Evolutionary conservation across 1,140 invertebrate species (phyloP), one percentile per base, ranked within the genome.

Genomic region (Pachyrhynchus sulphureomaculatus): DNA sequence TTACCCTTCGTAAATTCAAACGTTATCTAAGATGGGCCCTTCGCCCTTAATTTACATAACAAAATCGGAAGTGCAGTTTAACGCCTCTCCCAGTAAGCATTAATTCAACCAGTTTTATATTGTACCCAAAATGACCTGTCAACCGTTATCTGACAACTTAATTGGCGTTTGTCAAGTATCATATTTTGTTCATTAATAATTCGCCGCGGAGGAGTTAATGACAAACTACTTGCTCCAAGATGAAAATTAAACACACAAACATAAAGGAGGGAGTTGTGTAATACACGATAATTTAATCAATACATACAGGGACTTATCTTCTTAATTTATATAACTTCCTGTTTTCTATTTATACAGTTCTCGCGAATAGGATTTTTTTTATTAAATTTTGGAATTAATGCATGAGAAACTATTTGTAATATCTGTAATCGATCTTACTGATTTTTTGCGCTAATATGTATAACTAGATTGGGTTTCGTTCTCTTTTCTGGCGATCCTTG

Each of bases 151-250:
- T 55, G 44, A 62, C 60, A 62, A 55, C 60, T 61, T 62, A 62
- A 62, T 62, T 62, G 60, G 45, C 51, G 33, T 62, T 62, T 55
- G 60, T 62, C 60, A 62, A 62, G 52, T 62, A 45, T 55, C 60
- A 62, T 56, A 55, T 62, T 62, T 62, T 55, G 45, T 62, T 62
- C 60, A 62, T 62, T 62, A 62, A 62, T 62, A 55, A 62, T 39
- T 49, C 44, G 53, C 32, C 29, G 4, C 23, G 23, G 34, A 53
- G 33, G 44, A 59, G 45, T 51, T 59, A 59, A 49, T 51, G 56
- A 51, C 56, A 59, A 48, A 51, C 47, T 59, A 59, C 34, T 59
- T 59, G 15, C 24, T 34, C 32, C 13, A 21, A 44, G 21, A 26
- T 54, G 36, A 42, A 54, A 51, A 54, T 41, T 54, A 26, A 54